These are phyloP conservation scores for Lasiurus borealis DNA, from an alignment of 2,113 vertebrate species.

Conservation along the genomic window DNA sequence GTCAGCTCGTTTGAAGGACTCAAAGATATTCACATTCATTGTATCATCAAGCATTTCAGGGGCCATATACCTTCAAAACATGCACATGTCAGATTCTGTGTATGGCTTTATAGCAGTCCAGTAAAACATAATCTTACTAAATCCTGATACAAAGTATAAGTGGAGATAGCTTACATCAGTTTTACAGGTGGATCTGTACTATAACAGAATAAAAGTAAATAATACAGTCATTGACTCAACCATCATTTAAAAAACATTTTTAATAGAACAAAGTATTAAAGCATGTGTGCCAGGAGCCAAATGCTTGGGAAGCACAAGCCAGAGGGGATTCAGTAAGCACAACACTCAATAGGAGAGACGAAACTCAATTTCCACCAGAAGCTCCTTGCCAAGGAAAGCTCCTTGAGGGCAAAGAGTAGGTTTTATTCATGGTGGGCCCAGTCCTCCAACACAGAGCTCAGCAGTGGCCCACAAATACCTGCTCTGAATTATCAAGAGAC, in stretches of 20 bases:
- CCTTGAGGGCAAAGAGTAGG: background rate
- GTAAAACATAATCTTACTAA: conserved; percentile 40
- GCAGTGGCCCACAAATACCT: background rate
- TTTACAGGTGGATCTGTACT: background rate
- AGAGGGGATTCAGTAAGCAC: background rate
- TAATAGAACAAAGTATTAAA: background rate
- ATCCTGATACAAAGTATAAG: background rate
- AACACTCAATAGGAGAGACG: background rate
- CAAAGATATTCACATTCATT: conserved; percentile 94
- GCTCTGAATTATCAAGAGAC: background rate
- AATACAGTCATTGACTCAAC: background rate
- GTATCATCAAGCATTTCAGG: conserved; percentile 97
- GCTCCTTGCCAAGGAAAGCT: background rate
- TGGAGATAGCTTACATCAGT: background rate
- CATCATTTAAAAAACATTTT: background rate
- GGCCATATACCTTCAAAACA: conserved; percentile 95
- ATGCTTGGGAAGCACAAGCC: background rate
- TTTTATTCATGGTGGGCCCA: background rate
- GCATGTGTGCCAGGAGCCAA: background rate
- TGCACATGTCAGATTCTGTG: conserved; percentile 62
- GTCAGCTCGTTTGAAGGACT: conserved; percentile 97
- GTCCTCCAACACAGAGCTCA: background rate
- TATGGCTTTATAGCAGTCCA: conserved; percentile 26
- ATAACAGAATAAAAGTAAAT: conserved; percentile 6
- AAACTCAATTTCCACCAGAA: background rate